Evolutionary conservation across 2,888 invertebrate species (phyloP), one percentile per base, ranked within the genome.

Genomic region (Rhamnusium bicolor): DNA sequence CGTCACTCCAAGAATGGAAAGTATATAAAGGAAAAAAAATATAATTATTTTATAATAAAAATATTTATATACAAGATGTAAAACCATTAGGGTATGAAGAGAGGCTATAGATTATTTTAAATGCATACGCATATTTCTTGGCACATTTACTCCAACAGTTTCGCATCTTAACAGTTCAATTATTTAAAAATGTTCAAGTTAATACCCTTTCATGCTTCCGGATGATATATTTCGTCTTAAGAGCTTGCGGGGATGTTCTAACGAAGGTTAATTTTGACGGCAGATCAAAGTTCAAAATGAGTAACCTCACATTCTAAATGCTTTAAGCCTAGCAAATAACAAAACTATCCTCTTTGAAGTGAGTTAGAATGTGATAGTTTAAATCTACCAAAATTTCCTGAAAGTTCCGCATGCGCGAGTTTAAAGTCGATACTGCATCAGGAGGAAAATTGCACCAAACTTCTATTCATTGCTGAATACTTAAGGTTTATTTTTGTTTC

Each of bases 391-490:
- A 71, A 74, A 69, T 74, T 76, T 72, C 71, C 70, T 69, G 75
- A 72, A 73, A 76, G 76, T 71, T 78, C 71, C 74, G 76, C 78
- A 78, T 78, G 78, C 78, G 78, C 78, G 46, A 71, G 72, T 69
- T 61, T 66, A 62, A 58, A 74, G 74, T 78, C 73, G 56, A 78
- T 76, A 75, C 61, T 71, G 71, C 56, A 74, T 53, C 51, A 47
- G 74, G 49, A 72, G 67, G 74, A 74, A 73, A 78, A 76, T 71
- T 76, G 74, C 78, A 74, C 73, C 53, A 16, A 70, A 61, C 21
- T 16, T 19, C 53, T 29, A 56, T 49, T 29, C 14, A 47, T 66
- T 72, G 56, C 66, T 53, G 69, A 66, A 71, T 73, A 71, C 74
- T 74, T 75, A 75, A 73, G 75, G 77, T 75, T 75, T 75, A 77